phyloP scores from a whole-genome alignment of 2,888 invertebrate genomes.

The Hypomecis atomaria region DNA sequence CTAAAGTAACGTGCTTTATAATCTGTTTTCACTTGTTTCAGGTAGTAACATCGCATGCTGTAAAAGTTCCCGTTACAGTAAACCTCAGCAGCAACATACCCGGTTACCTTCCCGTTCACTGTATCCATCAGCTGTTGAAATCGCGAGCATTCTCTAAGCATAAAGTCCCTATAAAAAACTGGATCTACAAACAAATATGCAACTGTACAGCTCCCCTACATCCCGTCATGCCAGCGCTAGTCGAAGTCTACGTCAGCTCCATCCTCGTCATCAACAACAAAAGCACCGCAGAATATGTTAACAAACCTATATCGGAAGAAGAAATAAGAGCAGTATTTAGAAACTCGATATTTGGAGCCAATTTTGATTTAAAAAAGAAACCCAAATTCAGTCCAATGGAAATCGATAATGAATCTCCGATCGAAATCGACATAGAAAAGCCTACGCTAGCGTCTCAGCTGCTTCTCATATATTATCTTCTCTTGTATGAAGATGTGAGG shows the following conservation, averaged over 20 bases:
- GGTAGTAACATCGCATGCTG: constrained; percentile 97
- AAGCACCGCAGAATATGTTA: constrained; percentile 90
- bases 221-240: constrained; percentile 95
- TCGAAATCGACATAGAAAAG: constrained; percentile 84
- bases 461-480: constrained; percentile 94
- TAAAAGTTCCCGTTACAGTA: constrained; percentile 97
- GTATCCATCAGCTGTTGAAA: constrained; percentile 97
- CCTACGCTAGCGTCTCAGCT: constrained; percentile 93
- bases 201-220: constrained; percentile 95
- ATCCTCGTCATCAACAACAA: constrained; percentile 89
- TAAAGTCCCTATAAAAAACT: constrained; percentile 97
- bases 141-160: constrained; percentile 98
- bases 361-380: constrained; percentile 86
- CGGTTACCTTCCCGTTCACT: constrained; percentile 97
- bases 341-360: constrained; percentile 90
- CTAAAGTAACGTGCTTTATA: too few species aligned
- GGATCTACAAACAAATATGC: constrained; percentile 98
- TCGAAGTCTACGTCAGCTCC: constrained; percentile 97
- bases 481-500: constrained; percentile 96
- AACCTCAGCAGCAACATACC: constrained; percentile 94
- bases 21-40: constrained; percentile 51
- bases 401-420: constrained; percentile 81
- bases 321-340: constrained; percentile 94
- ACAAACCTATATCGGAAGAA: constrained; percentile 95
- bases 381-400: constrained; percentile 79